phyloP scores from a whole-genome alignment of 2,888 invertebrate genomes.

The Eucera pruinosa region DNA sequence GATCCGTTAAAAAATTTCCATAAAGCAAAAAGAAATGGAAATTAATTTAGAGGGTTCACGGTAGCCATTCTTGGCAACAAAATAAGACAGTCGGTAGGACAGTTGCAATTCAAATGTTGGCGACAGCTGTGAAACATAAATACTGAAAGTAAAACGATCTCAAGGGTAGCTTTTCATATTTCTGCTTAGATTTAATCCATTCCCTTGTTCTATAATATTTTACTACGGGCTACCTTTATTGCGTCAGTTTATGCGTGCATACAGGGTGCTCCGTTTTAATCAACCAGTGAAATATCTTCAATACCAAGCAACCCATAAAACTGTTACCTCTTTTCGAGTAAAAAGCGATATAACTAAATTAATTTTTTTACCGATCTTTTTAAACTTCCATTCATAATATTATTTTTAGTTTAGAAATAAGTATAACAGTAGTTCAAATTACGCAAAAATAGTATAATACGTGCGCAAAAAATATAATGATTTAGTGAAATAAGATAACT shows the following conservation, averaged over 20 bases:
- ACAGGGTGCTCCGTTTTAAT: slow-evolving; percentile 19
- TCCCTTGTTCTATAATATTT: slow-evolving; percentile 18
- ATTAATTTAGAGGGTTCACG: slow-evolving; percentile 18
- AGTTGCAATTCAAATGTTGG: slow-evolving; percentile 35
- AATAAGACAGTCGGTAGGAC: slow-evolving; percentile 12
- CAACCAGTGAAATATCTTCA: slow-evolving; percentile 12
- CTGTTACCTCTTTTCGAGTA: neutral
- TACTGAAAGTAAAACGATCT: slow-evolving; percentile 14
- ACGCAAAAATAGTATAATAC: too few species aligned
- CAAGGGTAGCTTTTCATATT: slow-evolving; percentile 24
- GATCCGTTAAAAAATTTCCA: too few species aligned
- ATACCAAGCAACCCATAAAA: slow-evolving; percentile 10
- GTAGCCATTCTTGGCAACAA: neutral
- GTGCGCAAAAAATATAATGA: too few species aligned
- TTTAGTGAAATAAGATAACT: too few species aligned
- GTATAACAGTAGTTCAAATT: too few species aligned
- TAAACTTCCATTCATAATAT: too few species aligned
- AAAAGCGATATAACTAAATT: neutral
- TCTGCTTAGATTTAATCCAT: slow-evolving; percentile 23
- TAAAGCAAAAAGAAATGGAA: too few species aligned
- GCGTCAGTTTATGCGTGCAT: slow-evolving; percentile 8
- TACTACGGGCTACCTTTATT: slow-evolving; percentile 16
- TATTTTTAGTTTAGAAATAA: too few species aligned
- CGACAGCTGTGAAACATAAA: slow-evolving; percentile 38
- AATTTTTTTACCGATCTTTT: too few species aligned